These are phyloP conservation scores for Drosophila nigromelanica DNA, from an alignment of 1,140 invertebrate genomes.

Conservation along the genomic window DNA sequence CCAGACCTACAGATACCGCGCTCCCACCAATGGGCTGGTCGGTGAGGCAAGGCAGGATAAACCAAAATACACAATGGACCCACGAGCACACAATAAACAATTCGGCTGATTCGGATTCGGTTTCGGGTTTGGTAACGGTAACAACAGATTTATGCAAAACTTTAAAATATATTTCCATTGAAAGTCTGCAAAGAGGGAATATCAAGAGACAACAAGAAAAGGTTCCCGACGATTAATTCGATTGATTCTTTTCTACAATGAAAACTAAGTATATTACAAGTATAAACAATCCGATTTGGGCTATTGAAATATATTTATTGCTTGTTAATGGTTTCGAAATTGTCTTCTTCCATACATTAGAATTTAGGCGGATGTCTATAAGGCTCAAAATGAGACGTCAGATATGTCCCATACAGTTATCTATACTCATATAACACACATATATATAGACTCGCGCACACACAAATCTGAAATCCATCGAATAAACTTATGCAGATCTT, in stretches of 20 bases:
- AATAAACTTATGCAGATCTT: not conserved
- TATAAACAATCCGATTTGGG: no score
- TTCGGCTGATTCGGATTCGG: slow-evolving; percentile 18
- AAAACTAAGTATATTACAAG: no score
- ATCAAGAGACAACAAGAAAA: slow-evolving; percentile 10
- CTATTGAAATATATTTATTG: no score
- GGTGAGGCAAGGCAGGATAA: slow-evolving; percentile 29
- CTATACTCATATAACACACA: slow-evolving; percentile 1
- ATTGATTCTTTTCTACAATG: no score
- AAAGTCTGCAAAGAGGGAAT: slow-evolving; percentile 34
- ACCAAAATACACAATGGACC: slow-evolving; percentile 38
- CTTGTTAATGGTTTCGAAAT: no score
- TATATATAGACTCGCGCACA: not conserved
- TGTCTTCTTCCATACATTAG: no score
- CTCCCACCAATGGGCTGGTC: slow-evolving; percentile 50
- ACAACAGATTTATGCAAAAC: slow-evolving; percentile 60
- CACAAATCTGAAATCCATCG: not conserved
- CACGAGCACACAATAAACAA: slow-evolving; percentile 40
- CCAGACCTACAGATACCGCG: slow-evolving; percentile 55
- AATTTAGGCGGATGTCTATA: slow-evolving; percentile 59
- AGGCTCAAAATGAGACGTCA: slow-evolving; percentile 77
- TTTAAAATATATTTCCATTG: slow-evolving; percentile 72
- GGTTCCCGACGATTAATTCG: no score
- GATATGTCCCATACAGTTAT: slow-evolving; percentile 62
- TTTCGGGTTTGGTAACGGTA: not conserved